These are phyloP conservation scores for Drosophila parabipectinata DNA, from an alignment of 1,140 invertebrate species.

Conservation along the genomic window DNA sequence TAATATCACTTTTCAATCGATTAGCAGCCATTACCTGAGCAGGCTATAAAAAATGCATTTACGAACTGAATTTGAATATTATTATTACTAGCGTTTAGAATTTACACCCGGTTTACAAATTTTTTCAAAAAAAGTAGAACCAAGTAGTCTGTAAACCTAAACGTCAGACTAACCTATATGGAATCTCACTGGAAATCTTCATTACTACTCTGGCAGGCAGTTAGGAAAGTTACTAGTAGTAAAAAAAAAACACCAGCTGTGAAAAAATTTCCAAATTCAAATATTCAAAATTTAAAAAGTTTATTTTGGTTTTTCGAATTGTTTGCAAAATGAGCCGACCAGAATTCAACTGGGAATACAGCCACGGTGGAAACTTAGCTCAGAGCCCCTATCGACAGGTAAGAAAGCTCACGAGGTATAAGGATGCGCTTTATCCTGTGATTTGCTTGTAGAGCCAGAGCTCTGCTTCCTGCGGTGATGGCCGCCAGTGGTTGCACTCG, in stretches of 20 bases:
- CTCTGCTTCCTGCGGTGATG: constrained; percentile 5
- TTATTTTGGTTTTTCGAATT: constrained; percentile 26
- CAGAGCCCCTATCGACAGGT: constrained; percentile 36
- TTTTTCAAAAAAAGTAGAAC: neutral
- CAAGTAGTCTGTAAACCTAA: neutral
- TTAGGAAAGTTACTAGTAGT: constrained; percentile 29
- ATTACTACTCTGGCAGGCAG: constrained; percentile 36
- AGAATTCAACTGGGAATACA: constrained; percentile 54
- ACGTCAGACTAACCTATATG: neutral
- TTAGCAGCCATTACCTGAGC: constrained; percentile 1
- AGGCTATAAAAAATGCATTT: constrained; percentile 29
- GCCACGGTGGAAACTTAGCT: constrained; percentile 10
- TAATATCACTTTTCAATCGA: constrained; percentile 22
- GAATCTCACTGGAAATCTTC: neutral
- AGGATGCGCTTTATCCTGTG: constrained; percentile 5
- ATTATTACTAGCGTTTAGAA: constrained; percentile 17
- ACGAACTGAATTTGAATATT: constrained; percentile 37
- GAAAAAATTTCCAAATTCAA: constrained; percentile 29
- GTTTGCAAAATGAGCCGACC: constrained; percentile 13
- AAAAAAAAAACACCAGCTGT: constrained; percentile 18
- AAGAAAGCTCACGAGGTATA: constrained; percentile 23
- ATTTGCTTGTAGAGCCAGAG: neutral
- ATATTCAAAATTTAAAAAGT: constrained; percentile 24
- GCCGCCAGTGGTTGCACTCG: constrained; percentile 65
- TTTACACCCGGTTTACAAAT: neutral